Evolutionary conservation across 2,888 invertebrate genomes (phyloP).

Genomic region (Trisateles emortualis): DNA sequence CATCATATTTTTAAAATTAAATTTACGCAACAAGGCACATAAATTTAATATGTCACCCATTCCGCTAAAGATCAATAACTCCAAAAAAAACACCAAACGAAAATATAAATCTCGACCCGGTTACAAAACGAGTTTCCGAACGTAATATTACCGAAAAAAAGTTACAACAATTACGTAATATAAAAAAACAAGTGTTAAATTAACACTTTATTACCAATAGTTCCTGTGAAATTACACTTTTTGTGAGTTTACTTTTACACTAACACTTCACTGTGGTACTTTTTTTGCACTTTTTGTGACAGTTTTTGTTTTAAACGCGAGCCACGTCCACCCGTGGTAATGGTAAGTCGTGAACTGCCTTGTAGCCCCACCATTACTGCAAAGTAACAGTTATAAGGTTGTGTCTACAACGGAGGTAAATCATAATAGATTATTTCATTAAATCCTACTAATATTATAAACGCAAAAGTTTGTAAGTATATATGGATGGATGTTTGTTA

Average conservation of each 20-base stretch:
- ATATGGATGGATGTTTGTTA: too few relatives aligned
- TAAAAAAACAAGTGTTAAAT: conserved; percentile 5
- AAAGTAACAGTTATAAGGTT: conserved; percentile 34
- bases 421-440: background rate
- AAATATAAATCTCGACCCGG: conserved; percentile 31
- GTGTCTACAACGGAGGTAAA: conserved; percentile 1
- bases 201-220: conserved; percentile 30
- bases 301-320: conserved; percentile 8
- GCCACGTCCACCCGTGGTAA: conserved; percentile 34
- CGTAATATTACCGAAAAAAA: conserved; percentile 41
- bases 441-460: too few relatives aligned
- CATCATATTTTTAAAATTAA: too few relatives aligned
- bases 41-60: conserved; percentile 15
- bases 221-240: conserved; percentile 17
- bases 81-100: conserved; percentile 13
- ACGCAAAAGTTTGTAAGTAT: too few relatives aligned
- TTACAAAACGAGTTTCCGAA: conserved; percentile 39
- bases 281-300: conserved; percentile 25
- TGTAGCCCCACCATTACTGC: conserved; percentile 31
- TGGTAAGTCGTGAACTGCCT: conserved; percentile 31
- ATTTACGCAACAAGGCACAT: background rate
- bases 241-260: conserved; percentile 4
- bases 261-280: conserved; percentile 32
- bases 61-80: conserved; percentile 13
- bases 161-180: conserved; percentile 26